A percentile compares a stretch with the other conserved stretches of the same genome.
phyloP scores from a whole-genome alignment of 2,113 vertebrate species.

The Coturnix japonica region DNA sequence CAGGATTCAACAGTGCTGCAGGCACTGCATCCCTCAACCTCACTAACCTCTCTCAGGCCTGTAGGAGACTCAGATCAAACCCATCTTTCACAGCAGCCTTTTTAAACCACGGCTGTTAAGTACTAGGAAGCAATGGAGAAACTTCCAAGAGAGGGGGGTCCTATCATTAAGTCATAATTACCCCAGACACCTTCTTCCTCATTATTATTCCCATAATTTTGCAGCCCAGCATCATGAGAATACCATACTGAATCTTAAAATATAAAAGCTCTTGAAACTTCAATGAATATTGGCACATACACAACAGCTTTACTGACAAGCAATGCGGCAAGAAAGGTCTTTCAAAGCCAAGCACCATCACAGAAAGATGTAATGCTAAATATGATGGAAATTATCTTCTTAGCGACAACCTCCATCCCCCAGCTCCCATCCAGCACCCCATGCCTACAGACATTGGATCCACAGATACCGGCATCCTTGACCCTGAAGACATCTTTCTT shows the following conservation, averaged over 20 bases:
- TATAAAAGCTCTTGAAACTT: background rate
- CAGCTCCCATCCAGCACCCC: background rate
- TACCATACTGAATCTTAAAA: background rate
- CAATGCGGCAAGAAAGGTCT: background rate
- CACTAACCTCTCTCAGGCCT: background rate
- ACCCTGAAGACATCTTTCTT: background rate
- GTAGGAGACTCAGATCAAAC: background rate
- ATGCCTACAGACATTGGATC: background rate
- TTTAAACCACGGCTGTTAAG: background rate
- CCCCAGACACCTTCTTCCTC: background rate
- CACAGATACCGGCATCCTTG: background rate
- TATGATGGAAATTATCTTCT: background rate
- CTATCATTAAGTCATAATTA: background rate
- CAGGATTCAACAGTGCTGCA: background rate
- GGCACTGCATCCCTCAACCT: background rate
- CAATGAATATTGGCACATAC: background rate
- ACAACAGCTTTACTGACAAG: background rate
- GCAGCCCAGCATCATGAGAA: background rate
- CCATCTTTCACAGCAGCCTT: background rate
- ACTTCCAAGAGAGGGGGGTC: background rate
- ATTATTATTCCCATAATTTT: background rate
- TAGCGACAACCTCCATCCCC: background rate
- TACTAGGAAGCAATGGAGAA: background rate
- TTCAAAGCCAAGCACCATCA: background rate
- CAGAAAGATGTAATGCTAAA: background rate